Evolutionary conservation across 2,797 vertebrate genomes (phyloP), one percentile per base, ranked within the genome.

Genomic region (Cercopithecus mitis): DNA sequence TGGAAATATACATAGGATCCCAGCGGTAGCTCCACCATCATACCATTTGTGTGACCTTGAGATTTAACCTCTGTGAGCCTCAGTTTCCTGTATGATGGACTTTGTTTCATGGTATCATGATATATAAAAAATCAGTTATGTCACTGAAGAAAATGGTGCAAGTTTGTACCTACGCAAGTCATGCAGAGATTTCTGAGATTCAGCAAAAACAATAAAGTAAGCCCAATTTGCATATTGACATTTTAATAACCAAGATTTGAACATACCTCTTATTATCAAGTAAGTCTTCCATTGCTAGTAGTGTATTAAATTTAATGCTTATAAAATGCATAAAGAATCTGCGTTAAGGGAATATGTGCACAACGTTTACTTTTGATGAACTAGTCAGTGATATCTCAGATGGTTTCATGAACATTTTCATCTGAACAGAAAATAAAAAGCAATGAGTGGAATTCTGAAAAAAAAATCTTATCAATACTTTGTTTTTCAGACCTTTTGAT

Each of bases 221-320:
- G 17, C 4, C 0, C 70, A 57, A 93, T 93, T 76, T 93, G 22
- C 33, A 90, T 36, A 77, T 22, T 86, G 58, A 43, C 57, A 80
- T 75, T 90, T 93, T 64, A 89, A 94, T 93, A 88, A 92, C 24
- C 86, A 93, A 91, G 12, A 70, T 91, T 93, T 79, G 25, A 88
- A 64, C 25, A 86, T 3, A 55, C 2, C 11, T 88, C n/a, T 90
- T 86, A 50, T 15, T 33, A 84, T 85, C 45, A 97, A 57, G 24
- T 11, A 94, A 84, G 84, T 43, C 5, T 94, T 92, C 76, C 57
- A 95, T 72, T 91, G 61, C 39, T 88, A 4, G 9, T 61, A 90
- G 8, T 92, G 5, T 72, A 93, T 88, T 94, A 91, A 88, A 94
- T 88, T 17, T n/a, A 94, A 84, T 81, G 41, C 14, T 90, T 33